Evolutionary conservation across 2,113 vertebrate genomes (phyloP).

Genomic region (Lampris incognitus): DNA sequence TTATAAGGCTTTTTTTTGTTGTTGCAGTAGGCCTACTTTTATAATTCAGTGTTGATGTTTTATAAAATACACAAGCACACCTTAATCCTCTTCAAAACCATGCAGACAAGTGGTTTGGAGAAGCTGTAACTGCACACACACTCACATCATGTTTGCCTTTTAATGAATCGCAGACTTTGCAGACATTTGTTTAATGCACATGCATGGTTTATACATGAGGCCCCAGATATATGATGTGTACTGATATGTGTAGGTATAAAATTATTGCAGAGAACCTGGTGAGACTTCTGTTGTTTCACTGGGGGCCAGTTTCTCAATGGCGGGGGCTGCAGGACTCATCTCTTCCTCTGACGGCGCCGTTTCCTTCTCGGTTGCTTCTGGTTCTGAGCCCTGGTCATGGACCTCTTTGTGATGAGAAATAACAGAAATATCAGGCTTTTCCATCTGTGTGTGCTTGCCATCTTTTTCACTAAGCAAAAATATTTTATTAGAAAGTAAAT

Average conservation of each 20-base stretch:
- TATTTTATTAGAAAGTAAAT: background rate
- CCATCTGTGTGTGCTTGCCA: conserved; percentile 2
- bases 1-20: background rate
- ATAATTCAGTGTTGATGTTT: conserved; percentile 35
- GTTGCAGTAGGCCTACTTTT: conserved; percentile 12
- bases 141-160: background rate
- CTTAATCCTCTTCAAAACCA: no score
- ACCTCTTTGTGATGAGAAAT: conserved; percentile 42
- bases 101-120: background rate
- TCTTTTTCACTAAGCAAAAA: conserved; percentile 15
- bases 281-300: conserved; percentile 41
- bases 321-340: conserved; percentile 27
- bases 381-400: conserved; percentile 25
- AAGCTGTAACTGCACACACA: background rate
- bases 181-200: conserved; percentile 19
- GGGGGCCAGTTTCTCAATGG: conserved; percentile 26
- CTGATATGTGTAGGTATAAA: background rate
- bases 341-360: conserved; percentile 28
- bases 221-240: background rate
- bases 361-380: conserved; percentile 8
- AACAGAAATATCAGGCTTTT: background rate
- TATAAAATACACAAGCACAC: background rate
- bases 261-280: conserved; percentile 62
- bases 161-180: background rate
- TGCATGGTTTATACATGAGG: conserved; percentile 7